Percentiles rank a stretch among this genome's conserved stretches.
These are phyloP conservation scores for Cephalopterus ornatus DNA, from an alignment of 2,113 vertebrate species.

Conservation along the genomic window DNA sequence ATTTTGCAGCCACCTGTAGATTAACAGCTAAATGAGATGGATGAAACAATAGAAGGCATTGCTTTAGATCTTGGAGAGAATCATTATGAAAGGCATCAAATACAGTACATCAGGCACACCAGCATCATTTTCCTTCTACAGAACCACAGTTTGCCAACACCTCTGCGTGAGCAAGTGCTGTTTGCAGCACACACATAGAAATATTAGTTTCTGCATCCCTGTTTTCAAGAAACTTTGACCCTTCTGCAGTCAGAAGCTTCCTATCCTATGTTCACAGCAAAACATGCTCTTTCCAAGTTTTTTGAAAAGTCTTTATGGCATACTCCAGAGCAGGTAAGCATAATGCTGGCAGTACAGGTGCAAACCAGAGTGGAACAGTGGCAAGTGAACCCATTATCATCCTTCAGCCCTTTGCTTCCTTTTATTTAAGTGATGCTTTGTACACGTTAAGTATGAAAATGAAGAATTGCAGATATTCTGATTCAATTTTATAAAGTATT, in stretches of 20 bases:
- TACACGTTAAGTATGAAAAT: not conserved
- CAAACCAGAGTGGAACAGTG: not conserved
- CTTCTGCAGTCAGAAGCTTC: not conserved
- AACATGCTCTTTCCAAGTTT: not conserved
- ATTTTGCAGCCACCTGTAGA: not conserved
- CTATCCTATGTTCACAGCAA: not conserved
- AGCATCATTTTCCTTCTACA: not conserved
- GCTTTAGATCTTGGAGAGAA: not conserved
- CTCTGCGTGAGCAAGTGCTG: not conserved
- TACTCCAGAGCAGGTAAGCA: not conserved
- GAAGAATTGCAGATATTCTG: not conserved
- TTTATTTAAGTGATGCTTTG: not conserved
- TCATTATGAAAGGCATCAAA: not conserved
- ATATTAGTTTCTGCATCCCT: not conserved
- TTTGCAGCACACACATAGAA: not conserved
- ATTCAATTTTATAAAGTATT: conserved; percentile 39
- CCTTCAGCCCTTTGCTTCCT: not conserved
- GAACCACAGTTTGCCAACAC: not conserved
- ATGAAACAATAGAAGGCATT: not conserved
- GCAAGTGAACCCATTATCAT: not conserved
- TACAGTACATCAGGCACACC: not conserved
- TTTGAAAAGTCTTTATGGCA: not conserved
- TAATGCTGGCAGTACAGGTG: not conserved
- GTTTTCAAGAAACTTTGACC: not conserved
- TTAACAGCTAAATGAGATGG: not conserved